Evolutionary conservation across 2,113 vertebrate genomes (phyloP), one percentile per base, ranked within the genome.

Genomic region (Bagarius yarrelli): DNA sequence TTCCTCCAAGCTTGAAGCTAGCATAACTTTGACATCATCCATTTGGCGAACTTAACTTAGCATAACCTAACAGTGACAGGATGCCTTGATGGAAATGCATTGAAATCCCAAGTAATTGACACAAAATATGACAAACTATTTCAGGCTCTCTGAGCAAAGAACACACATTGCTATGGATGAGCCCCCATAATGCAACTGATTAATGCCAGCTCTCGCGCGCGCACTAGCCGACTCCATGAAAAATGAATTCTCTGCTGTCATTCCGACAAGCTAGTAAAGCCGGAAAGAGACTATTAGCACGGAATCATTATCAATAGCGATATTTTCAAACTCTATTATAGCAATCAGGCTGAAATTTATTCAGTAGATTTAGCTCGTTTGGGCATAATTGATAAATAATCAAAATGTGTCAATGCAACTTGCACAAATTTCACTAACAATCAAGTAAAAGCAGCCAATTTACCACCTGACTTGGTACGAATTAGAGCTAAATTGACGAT

Each of bases 401-500:
- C 96, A 96, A 97, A 99, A 98, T 98, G 94, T 98, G 98, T 99
- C 98, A 98, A 98, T 97, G 96, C 96, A 83, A 97, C 96, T 96
- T 96, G 96, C 96, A 96, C 96, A 98, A 95, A 97, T 98, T 99
- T 99, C 97, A 98, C 96, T 98, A 98, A 98, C 97, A 99, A 98
- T 99, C 97, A 99, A 96, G 96, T 94, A 96, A 99, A 99, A 98
- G 95, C 97, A 96, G 94, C 96, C 98, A 96, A 99, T 99, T 99
- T 99, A 98, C 97, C 97, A 98, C 96, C 96, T 99, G 98, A 98
- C 97, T 99, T 98, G 95, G 95, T 98, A 95, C 96, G 98, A 98
- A 99, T 99, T 99, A 98, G 95, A 95, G 96, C 96, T 97, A 99
- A 98, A 99, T 98, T 98, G 97, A 99, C 97, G 97, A 99, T 98